Base-by-base conservation (phyloP, 2,797 vertebrate genomes). In the Serranus cabrilla region DNA sequence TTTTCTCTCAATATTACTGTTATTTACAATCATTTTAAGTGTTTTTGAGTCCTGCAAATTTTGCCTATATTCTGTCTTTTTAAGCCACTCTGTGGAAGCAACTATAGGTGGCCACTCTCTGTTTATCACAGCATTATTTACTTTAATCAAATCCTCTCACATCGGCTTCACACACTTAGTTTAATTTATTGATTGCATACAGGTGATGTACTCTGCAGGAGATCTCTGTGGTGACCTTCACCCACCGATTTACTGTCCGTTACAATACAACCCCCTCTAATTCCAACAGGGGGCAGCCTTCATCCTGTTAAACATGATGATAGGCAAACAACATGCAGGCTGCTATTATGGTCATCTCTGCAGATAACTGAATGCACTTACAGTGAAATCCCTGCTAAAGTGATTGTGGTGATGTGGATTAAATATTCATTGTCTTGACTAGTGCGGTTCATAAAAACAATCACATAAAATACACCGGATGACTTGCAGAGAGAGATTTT, bases 171-270 rank as follows among this genome's bases (percentile, higher is more conserved):
- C 43, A 70, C 59, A 46, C 50, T 43, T 49, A 23, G 20, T 86
- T 78, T 71, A 78, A 90, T 92, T 73, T 88, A 88, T 88, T 85
- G 83, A 92, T 89, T 86, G 81, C 66, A 86, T 78, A 78, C 46
- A 79, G 75, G 59, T 57, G 21, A 75, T 64, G 59, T 56, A 76
- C 75, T 80, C 57, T 27, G 40, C 42, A 70, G 42, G 63, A 57
- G 71, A 75, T 71, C 25, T 71, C 58, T 70, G 37, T 50, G 7
- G 2, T 86, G 86, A 85, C 87, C 81, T 86, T 85, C 80, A 88
- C 27, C 47, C 37, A 34, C 27, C 0, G 20, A 58, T 72, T 52
- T 54, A 60, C 47, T 47, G 6, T 7, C 57, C 4, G 49, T 65
- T 31, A 52, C 51, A 47, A 31, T 54, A 64, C 61, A 79, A 52